Evolutionary conservation across 2,113 vertebrate species (phyloP).

Genomic region (Candoia aspera): DNA sequence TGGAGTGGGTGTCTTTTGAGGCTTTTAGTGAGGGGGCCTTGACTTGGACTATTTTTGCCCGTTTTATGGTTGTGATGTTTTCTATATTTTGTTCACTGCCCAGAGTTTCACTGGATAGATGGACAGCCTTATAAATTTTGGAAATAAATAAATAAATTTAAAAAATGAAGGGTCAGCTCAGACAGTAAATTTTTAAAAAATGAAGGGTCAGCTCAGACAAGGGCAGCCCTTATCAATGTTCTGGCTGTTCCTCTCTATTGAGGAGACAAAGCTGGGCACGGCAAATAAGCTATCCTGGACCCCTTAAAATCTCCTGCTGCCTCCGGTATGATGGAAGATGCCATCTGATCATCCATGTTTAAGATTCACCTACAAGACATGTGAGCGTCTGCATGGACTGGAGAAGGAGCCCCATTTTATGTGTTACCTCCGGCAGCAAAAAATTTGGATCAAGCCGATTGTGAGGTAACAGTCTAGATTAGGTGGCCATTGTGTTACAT

Average conservation of each 20-base stretch:
- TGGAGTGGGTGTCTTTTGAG: not conserved
- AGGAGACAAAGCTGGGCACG: not conserved
- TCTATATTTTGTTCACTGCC: not conserved
- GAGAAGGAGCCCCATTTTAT: not conserved
- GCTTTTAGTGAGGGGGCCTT: not conserved
- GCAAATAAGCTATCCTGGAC: not conserved
- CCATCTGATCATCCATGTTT: not conserved
- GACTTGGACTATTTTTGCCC: not conserved
- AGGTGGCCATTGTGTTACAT: not conserved
- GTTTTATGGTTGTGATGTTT: not conserved
- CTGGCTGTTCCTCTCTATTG: not conserved
- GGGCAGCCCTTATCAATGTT: not conserved
- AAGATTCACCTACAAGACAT: not conserved
- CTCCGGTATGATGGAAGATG: not conserved
- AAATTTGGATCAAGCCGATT: not conserved
- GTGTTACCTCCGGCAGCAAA: not conserved
- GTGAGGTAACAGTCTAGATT: not conserved
- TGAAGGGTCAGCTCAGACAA: not conserved
- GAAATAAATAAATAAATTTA: accelerated
- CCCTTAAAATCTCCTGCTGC: not conserved
- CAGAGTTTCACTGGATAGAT: not conserved
- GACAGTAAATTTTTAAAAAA: not conserved
- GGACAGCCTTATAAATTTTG: not conserved
- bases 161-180: not conserved
- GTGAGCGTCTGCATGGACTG: not conserved